These are phyloP conservation scores for Fundulus diaphanus DNA, from an alignment of 2,797 vertebrate species.

Conservation along the genomic window DNA sequence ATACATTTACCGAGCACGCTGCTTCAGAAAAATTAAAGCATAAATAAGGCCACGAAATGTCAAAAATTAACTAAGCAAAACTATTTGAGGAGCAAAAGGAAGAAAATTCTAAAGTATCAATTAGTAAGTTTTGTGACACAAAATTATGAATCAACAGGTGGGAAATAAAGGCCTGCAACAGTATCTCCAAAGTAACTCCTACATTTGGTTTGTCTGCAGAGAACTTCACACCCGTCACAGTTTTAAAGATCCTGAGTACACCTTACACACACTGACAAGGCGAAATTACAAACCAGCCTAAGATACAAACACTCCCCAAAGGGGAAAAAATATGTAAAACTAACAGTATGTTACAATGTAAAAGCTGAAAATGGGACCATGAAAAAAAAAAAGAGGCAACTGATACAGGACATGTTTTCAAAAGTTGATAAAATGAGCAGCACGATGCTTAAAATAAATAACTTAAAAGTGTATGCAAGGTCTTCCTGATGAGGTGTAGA, in stretches of 20 bases:
- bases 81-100: background rate
- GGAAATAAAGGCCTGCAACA: constrained; percentile 14
- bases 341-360: constrained; percentile 10
- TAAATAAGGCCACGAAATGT: constrained; percentile 41
- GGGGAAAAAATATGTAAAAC: background rate
- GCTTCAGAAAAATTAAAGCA: constrained; percentile 21
- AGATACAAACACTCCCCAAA: background rate
- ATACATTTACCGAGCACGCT: constrained; percentile 20
- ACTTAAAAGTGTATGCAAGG: constrained; percentile 16
- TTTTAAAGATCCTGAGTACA: constrained; percentile 46
- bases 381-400: background rate
- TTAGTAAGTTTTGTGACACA: constrained; percentile 14
- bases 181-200: background rate
- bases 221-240: constrained; percentile 51
- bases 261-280: constrained; percentile 15
- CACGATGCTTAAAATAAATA: constrained; percentile 60
- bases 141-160: background rate
- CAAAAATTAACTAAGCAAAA: constrained; percentile 1
- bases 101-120: background rate
- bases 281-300: constrained; percentile 19
- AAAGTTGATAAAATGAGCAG: constrained; percentile 32
- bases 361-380: background rate
- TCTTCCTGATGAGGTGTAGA: constrained; percentile 16
- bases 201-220: constrained; percentile 22
- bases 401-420: constrained; percentile 24